Base-by-base conservation (phyloP, 2,113 vertebrate species). In the Brienomyrus brachyistius region DNA sequence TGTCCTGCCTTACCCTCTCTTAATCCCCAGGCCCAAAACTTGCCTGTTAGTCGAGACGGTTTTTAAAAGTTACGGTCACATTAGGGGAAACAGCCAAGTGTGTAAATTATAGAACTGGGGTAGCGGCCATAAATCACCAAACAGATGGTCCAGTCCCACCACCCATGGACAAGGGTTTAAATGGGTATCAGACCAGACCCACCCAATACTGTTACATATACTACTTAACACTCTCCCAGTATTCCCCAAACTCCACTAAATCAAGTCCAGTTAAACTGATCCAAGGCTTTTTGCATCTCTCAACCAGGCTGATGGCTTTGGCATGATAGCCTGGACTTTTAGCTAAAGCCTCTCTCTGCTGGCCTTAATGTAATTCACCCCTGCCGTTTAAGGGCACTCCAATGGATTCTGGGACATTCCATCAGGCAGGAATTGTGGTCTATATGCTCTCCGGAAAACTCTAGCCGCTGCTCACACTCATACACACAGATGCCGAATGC, bases 231-330 rank as follows among this genome's bases (percentile, higher is more conserved):
- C 80, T 47, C 80, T 48, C 43, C 13, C 82, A 45, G 40, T 45
- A 84, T 84, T 48, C 82, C 82, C 82, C 45, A 47, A 13, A 45
- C 82, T n/a, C 82, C 82, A 84, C 82, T 84, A 84, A 84, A 84
- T 84, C 43, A 45, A 23, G 40, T 19, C 45, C 45, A 84, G 82
- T 84, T 84, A 84, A 84, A 48, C 21, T 47, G 21, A 84, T 84
- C 82, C 82, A 84, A 48, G 21, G 45, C 21, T 84, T 48, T 48
- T 84, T 84, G 45, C 45, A 17, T 84, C 40, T 47, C 45, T 84
- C 40, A 84, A 10, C 19, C 9, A 48, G 23, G 0, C 40, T 84
- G 23, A 84, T 48, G 21, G 82, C 82, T 84, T 84, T 84, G 82
- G 82, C 45, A 84, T 84, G 82, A 84, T 48, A 84, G 21, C 35